Base-by-base conservation (phyloP, 2,113 vertebrate species). In the Anolis carolinensis region DNA sequence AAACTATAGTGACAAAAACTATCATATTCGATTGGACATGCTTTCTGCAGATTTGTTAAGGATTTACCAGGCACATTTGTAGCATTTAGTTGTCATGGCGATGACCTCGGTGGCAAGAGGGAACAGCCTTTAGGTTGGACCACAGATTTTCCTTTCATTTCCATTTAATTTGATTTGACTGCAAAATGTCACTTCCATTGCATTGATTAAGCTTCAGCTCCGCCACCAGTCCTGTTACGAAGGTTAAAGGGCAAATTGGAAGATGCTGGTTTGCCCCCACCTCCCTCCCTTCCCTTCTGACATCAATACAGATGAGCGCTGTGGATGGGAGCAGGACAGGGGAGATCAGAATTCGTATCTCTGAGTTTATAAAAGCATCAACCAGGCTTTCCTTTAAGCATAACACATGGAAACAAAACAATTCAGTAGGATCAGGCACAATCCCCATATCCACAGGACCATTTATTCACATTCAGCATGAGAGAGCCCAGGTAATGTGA, bases 91-190 rank as follows among this genome's bases (percentile, higher is more conserved):
- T 96, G 89, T 95, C 94, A 93, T 96, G 93, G 95, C 90, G 91
- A 95, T 94, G 95, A 96, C 96, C 96, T 94, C 92, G 34, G 93
- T 95, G 94, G 94, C 95, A 94, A 96, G 94, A 94, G 95, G 91
- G 94, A 96, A 93, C 91, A 91, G 93, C 94, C 96, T 97, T 97
- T 96, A 96, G 96, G 93, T 95, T 95, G 95, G 95, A 95, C 96
- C 96, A 96, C 95, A 95, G 95, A 96, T 97, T 97, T 96, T 95
- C 95, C 95, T 97, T 97, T 97, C 95, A 95, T 98, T 97, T 97
- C 96, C 96, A 97, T 97, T 96, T 98, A 98, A 98, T 98, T 98
- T 97, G 97, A 98, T 98, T 98, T 97, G 96, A 97, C 97, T 97
- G 96, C 94, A 92, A 97, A 98, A 98, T 97, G 97, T 97, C 97